A percentile compares a stretch with the other conserved stretches of the same genome.
Conservation (phyloP, 1,140 invertebrate genomes). For the Hermetia illucens region DNA sequence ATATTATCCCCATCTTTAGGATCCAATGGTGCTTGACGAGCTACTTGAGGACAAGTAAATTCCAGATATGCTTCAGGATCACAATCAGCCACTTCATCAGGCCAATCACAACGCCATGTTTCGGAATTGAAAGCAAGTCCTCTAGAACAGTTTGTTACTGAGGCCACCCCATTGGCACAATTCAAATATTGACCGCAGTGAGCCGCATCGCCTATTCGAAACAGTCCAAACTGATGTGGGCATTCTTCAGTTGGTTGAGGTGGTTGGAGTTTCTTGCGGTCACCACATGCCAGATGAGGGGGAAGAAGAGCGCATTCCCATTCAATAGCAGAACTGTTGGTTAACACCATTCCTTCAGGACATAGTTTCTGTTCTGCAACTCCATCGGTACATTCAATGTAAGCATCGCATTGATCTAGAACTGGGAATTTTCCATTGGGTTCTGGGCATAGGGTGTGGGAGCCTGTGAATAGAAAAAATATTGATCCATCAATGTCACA, state of each 20-base stretch:
- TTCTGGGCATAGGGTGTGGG: conserved; percentile 37
- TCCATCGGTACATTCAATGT: conserved; percentile 48
- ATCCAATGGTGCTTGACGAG: conserved; percentile 11
- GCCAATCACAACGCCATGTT: conserved; percentile 73
- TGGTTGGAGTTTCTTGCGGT: conserved; percentile 45
- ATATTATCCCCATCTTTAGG: conserved; percentile 30
- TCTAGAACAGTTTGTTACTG: conserved; percentile 51
- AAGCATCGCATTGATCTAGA: conserved; percentile 56
- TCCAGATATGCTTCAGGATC: conserved; percentile 59
- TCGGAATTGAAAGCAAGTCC: conserved; percentile 71
- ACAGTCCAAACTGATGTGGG: conserved; percentile 74
- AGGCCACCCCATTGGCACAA: conserved; percentile 53
- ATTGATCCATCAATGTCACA: too few species aligned
- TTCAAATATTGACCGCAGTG: conserved; percentile 75
- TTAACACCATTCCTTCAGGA: conserved; percentile 72
- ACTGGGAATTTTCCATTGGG: conserved; percentile 54
- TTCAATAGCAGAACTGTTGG: conserved; percentile 53
- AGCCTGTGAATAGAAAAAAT: too few species aligned
- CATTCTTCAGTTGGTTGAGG: conserved; percentile 53
- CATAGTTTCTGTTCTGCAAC: conserved; percentile 58
- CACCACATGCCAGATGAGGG: conserved; percentile 62
- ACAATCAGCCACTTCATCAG: conserved; percentile 61
- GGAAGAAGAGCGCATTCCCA: conserved; percentile 71
- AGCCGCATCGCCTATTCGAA: conserved; percentile 47
- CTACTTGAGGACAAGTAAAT: conserved; percentile 44